A percentile compares a stretch with the other conserved stretches of the same genome.
Evolutionary conservation across 2,888 invertebrate genomes (phyloP).

Genomic region (Scaptomyza reducta): DNA sequence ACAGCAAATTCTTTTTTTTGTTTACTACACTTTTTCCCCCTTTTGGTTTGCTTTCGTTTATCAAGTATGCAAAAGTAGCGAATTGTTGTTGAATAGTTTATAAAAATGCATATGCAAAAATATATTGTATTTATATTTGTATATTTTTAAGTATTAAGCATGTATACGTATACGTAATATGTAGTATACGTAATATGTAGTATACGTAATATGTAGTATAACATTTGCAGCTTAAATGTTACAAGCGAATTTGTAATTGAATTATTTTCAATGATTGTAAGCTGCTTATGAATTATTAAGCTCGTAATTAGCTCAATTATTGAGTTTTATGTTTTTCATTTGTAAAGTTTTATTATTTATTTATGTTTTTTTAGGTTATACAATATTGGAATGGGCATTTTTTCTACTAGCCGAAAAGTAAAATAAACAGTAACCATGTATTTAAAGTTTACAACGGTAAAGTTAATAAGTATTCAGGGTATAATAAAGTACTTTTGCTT

Average conservation of each 20-base stretch:
- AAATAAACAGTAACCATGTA: too few species aligned
- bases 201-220: constrained; percentile 46
- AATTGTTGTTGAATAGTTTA: constrained; percentile 15
- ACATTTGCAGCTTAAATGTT: too few species aligned
- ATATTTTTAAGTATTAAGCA: constrained; percentile 3
- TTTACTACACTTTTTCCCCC: constrained; percentile 36
- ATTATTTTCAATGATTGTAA: background rate
- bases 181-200: constrained; percentile 40
- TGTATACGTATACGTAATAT: background rate
- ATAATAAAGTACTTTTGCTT: constrained; percentile 49
- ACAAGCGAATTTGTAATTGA: background rate
- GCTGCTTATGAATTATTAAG: background rate
- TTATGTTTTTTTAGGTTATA: too few species aligned
- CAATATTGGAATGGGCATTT: too few species aligned
- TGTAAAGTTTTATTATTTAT: too few species aligned
- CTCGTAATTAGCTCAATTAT: background rate
- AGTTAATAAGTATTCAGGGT: too few species aligned
- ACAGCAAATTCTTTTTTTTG: constrained; percentile 30
- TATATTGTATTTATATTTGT: too few species aligned
- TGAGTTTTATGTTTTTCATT: too few species aligned
- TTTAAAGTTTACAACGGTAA: too few species aligned
- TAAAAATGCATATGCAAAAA: background rate
- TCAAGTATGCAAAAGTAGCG: constrained; percentile 38
- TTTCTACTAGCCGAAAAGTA: too few species aligned
- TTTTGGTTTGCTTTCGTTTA: constrained; percentile 12